Evolutionary conservation across 1,140 invertebrate genomes (phyloP).

Genomic region (Drosophila nigromelanica): DNA sequence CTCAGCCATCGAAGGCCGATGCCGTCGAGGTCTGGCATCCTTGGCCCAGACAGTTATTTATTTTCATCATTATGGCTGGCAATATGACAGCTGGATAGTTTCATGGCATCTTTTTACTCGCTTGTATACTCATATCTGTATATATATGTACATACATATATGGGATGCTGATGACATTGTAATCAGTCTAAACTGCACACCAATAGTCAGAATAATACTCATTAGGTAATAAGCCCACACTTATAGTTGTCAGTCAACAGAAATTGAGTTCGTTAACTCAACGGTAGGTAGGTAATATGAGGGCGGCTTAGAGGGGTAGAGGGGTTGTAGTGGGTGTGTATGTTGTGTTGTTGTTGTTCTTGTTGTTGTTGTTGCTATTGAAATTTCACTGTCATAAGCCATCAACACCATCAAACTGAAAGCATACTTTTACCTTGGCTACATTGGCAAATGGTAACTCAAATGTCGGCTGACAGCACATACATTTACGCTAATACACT

Average conservation of each 20-base stretch:
- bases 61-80: constrained; percentile 38
- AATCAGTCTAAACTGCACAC: constrained; percentile 23
- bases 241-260: constrained; percentile 23
- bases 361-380: constrained; percentile 13
- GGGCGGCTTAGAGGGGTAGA: neutral
- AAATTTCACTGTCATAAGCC: constrained; percentile 31
- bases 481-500: neutral
- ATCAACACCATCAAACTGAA: constrained; percentile 34
- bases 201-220: constrained; percentile 41
- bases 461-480: constrained; percentile 41
- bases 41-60: constrained; percentile 40
- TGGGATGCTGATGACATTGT: constrained; percentile 35
- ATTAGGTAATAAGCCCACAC: constrained; percentile 39
- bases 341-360: no score
- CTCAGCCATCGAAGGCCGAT: constrained; percentile 21
- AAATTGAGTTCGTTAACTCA: constrained; percentile 34
- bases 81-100: constrained; percentile 39
- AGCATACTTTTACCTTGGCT: constrained; percentile 31
- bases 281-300: neutral
- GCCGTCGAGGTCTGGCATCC: constrained; percentile 11
- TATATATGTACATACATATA: neutral
- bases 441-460: constrained; percentile 47
- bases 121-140: neutral
- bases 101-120: neutral
- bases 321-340: no score